Conservation (phyloP, 2,113 vertebrate species). For the Pagrus major region DNA sequence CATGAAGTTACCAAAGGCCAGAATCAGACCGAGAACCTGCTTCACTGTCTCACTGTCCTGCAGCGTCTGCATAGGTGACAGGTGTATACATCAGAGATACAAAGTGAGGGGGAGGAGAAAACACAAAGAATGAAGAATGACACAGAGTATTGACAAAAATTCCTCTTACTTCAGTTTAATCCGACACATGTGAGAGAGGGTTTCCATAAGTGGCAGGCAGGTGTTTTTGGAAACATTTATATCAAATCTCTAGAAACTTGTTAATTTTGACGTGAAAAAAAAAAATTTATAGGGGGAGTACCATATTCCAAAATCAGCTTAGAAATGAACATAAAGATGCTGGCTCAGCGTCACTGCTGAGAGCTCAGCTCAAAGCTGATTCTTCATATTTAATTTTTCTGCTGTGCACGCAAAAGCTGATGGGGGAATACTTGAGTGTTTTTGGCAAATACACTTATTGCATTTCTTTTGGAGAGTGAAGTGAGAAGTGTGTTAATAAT, state of each 20-base stretch:
- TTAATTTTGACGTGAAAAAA: background rate
- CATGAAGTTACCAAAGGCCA: constrained; percentile 99
- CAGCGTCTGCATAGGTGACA: constrained; percentile 81
- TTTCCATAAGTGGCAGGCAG: background rate
- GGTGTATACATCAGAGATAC: background rate
- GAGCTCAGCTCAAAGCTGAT: background rate
- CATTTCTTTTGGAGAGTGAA: too few relatives aligned
- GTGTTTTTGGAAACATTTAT: background rate
- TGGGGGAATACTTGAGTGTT: too few relatives aligned
- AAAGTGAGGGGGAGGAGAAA: background rate
- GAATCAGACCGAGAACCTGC: constrained; percentile 90
- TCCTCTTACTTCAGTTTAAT: too few relatives aligned
- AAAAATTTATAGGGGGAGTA: background rate
- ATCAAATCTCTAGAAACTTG: background rate
- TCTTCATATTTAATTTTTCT: too few relatives aligned
- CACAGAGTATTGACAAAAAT: background rate
- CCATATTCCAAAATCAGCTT: background rate
- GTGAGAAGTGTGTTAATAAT: too few relatives aligned
- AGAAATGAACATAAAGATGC: background rate
- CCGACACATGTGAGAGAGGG: background rate
- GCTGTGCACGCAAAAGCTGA: too few relatives aligned
- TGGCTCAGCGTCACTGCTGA: background rate
- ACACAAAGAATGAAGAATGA: background rate
- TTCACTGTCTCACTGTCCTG: constrained; percentile 89
- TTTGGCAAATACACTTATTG: too few relatives aligned